Percentiles rank a stretch among this genome's conserved stretches.
Conservation (phyloP, 37 sponge, comb jelly and placozoan species). For the Cladorhizidae sp. region DNA sequence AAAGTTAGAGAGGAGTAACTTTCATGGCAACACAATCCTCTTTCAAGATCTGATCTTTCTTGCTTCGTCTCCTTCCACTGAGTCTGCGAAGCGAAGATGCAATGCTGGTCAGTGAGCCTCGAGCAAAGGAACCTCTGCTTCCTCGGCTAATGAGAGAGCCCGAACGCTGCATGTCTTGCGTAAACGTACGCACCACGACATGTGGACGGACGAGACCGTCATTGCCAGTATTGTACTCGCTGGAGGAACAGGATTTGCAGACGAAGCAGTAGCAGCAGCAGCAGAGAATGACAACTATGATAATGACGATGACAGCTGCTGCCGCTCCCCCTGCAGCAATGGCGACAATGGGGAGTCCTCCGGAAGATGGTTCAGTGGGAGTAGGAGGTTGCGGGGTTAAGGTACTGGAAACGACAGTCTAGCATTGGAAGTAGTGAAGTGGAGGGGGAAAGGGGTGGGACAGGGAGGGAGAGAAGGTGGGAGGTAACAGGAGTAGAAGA, state of each 20-base stretch:
- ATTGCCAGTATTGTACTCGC: not conserved
- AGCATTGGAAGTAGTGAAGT: constrained; percentile 4
- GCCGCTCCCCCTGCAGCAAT: constrained; percentile 36
- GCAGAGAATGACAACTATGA: not conserved
- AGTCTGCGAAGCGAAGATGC: not conserved
- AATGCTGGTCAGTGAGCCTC: constrained; percentile 27
- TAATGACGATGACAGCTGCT: not conserved
- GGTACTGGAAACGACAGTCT: too few relatives aligned
- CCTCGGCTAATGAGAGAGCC: not conserved
- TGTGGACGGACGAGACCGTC: not conserved
- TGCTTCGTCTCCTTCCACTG: not conserved
- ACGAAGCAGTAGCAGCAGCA: constrained; percentile 25
- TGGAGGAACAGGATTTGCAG: not conserved
- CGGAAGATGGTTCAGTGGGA: not conserved
- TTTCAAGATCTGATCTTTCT: not conserved
- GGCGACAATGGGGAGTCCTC: not conserved
- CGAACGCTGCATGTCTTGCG: not conserved
- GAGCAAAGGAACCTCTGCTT: constrained; percentile 4
- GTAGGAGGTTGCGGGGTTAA: not conserved
- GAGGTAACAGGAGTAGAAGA: too few relatives aligned
- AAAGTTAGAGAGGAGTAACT: constrained; percentile 20
- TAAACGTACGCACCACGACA: constrained; percentile 19
- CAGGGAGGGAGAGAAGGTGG: too few relatives aligned
- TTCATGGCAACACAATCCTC: constrained; percentile 17
- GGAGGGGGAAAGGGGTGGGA: not conserved